Evolutionary conservation across 2,888 invertebrate species (phyloP).

Genomic region (Dorcus parallelipipedus): DNA sequence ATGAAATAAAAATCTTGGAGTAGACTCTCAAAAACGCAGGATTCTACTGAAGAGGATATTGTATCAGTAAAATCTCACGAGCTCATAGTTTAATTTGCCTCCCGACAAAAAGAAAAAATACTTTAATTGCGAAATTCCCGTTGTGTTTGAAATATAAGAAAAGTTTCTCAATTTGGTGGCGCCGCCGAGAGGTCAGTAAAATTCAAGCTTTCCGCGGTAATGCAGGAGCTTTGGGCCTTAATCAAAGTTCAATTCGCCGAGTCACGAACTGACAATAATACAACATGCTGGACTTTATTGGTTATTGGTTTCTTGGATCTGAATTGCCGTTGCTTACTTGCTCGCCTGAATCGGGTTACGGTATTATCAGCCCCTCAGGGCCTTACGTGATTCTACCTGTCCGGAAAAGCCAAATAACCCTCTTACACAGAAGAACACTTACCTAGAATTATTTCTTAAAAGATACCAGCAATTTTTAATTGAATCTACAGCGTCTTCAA

Average conservation of each 20-base stretch:
- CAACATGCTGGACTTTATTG: conserved; percentile 39
- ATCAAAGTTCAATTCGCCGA: conserved; percentile 44
- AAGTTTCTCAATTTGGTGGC: conserved; percentile 37
- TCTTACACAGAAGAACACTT: conserved; percentile 4
- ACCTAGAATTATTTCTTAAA: background rate
- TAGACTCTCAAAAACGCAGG: no score
- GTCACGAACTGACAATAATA: conserved; percentile 43
- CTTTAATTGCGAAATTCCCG: no score
- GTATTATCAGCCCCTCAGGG: conserved; percentile 16
- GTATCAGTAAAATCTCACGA: no score
- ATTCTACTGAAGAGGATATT: no score
- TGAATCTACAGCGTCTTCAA: no score
- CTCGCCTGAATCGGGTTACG: conserved; percentile 11
- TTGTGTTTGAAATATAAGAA: conserved; percentile 29
- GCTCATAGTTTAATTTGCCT: no score
- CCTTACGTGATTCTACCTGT: conserved; percentile 14
- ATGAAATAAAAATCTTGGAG: no score
- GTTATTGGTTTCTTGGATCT: conserved; percentile 34
- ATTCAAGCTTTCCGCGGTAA: conserved; percentile 33
- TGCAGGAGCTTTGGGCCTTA: conserved; percentile 34
- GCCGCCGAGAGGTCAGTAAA: conserved; percentile 36
- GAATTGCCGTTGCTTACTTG: conserved; percentile 8
- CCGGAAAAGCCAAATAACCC: conserved; percentile 11
- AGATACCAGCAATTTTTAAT: background rate
- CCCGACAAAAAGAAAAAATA: no score